Evolutionary conservation across 2,888 invertebrate genomes (phyloP).

Genomic region (Mythimna loreyi): DNA sequence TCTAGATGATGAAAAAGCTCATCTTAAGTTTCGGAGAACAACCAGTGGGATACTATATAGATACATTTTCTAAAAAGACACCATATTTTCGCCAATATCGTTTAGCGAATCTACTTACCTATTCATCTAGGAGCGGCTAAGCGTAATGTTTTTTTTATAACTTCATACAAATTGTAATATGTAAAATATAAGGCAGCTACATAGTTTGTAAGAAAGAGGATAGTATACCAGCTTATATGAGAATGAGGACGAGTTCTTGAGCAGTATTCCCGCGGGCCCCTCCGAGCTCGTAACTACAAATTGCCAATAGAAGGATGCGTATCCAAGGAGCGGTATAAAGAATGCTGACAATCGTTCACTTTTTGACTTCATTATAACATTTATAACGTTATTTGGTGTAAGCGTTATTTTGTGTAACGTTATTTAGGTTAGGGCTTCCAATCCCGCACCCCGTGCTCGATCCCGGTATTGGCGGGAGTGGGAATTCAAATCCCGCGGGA

Average conservation of each 20-base stretch:
- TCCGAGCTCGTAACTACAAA: conserved; percentile 57
- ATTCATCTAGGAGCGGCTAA: not conserved
- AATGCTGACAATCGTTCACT: conserved; percentile 39
- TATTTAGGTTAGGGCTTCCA: too few species aligned
- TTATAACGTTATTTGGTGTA: not conserved
- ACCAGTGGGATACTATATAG: not conserved
- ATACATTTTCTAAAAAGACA: not conserved
- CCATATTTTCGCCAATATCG: not conserved
- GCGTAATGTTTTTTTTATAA: conserved; percentile 4
- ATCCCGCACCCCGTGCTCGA: too few species aligned
- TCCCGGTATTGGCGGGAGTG: too few species aligned
- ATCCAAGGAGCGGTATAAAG: conserved; percentile 22
- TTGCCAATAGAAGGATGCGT: conserved; percentile 53
- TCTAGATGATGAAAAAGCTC: too few species aligned
- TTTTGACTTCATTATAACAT: conserved; percentile 12
- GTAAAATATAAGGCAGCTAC: conserved; percentile 22
- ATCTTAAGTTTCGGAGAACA: not conserved
- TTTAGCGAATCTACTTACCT: conserved; percentile 9
- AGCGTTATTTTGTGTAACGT: too few species aligned
- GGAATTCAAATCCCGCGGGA: too few species aligned
- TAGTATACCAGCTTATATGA: conserved; percentile 32
- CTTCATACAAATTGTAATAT: conserved; percentile 26
- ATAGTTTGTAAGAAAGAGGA: conserved; percentile 24
- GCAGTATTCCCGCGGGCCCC: conserved; percentile 47
- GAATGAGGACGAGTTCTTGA: conserved; percentile 38